Evolutionary conservation across 2,113 vertebrate species (phyloP).

Genomic region (Sceloporus tristichus): DNA sequence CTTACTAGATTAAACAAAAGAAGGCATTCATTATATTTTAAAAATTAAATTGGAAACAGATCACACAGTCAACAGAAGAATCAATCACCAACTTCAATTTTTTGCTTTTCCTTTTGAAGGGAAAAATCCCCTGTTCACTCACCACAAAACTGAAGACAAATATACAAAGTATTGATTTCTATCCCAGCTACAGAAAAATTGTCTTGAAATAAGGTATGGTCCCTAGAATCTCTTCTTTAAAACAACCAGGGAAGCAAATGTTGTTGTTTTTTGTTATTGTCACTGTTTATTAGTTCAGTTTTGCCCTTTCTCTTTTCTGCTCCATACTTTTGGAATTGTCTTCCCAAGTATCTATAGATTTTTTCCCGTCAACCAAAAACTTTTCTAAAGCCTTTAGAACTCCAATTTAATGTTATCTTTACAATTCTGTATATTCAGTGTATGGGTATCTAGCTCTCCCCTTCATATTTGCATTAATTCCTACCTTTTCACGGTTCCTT

Average conservation of each 20-base stretch:
- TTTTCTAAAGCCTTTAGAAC: too few species aligned
- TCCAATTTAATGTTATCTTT: too few species aligned
- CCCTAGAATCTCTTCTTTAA: background rate
- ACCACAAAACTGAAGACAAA: background rate
- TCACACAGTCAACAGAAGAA: background rate
- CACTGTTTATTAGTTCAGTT: too few species aligned
- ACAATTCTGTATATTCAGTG: too few species aligned
- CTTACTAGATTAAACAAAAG: conserved; percentile 79
- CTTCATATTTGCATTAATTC: too few species aligned
- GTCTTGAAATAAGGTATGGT: background rate
- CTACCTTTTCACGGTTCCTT: too few species aligned
- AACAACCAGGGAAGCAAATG: background rate
- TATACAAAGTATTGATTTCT: background rate
- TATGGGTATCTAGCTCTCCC: too few species aligned
- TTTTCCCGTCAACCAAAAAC: too few species aligned
- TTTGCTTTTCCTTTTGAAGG: background rate
- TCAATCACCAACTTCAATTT: background rate
- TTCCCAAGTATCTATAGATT: too few species aligned
- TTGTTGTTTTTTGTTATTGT: too few species aligned
- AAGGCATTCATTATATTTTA: background rate
- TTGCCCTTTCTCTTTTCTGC: too few species aligned
- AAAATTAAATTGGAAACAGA: background rate
- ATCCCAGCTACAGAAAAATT: background rate
- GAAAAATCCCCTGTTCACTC: background rate
- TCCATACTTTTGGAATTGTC: too few species aligned